Percentiles rank a stretch among this genome's conserved stretches.
phyloP scores from a whole-genome alignment of 2,113 vertebrate genomes.

The Pampusana beccarii region DNA sequence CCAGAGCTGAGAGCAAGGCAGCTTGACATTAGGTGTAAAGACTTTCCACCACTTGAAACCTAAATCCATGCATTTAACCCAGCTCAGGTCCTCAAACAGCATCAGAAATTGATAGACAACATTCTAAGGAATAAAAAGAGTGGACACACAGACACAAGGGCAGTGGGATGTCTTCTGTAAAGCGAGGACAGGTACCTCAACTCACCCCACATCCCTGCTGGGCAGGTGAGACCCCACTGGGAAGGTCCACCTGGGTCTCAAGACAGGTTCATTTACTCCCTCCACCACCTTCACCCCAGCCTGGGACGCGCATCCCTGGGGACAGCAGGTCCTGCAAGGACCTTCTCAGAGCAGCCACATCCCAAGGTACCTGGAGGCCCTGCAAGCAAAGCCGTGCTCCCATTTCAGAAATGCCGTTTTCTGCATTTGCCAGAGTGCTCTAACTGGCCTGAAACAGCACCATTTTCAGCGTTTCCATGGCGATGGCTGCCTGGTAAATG shows the following conservation, averaged over 20 bases:
- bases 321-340: rapidly evolving
- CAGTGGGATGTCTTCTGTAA: too few species aligned
- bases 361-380: not conserved
- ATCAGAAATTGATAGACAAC: not conserved
- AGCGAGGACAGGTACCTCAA: too few species aligned
- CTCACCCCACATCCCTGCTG: not conserved
- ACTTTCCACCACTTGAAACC: not conserved
- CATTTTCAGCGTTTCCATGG: constrained; percentile 45
- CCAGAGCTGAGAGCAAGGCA: not conserved
- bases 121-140: not conserved
- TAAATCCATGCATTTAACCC: not conserved
- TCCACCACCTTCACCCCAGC: not conserved
- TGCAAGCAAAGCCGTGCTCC: not conserved
- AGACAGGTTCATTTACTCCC: not conserved
- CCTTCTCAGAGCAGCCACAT: rapidly evolving
- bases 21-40: not conserved
- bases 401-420: not conserved
- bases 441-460: not conserved
- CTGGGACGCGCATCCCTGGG: not conserved
- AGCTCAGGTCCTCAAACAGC: rapidly evolving
- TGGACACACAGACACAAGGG: too few species aligned
- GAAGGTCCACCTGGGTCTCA: not conserved
- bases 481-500: not conserved
- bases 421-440: not conserved
- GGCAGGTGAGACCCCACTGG: not conserved